Evolutionary conservation across 2,888 invertebrate genomes (phyloP).

Genomic region (Amblyjoppa proteus): DNA sequence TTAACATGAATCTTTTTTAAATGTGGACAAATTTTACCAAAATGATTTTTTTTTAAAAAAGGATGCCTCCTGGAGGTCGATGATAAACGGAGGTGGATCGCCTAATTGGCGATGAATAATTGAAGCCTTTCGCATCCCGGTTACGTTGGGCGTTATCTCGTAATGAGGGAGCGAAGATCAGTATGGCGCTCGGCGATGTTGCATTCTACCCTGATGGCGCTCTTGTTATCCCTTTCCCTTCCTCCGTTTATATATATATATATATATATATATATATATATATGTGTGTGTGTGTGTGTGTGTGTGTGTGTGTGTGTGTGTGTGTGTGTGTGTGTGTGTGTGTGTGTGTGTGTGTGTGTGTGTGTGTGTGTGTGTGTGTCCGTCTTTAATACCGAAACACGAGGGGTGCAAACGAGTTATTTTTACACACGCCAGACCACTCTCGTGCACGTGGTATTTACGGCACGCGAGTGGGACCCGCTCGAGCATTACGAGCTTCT

Average conservation of each 20-base stretch:
- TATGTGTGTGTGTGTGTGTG: too few relatives aligned
- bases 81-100: background rate
- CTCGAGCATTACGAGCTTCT: conserved; percentile 12
- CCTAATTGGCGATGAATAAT: conserved; percentile 1
- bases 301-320: too few relatives aligned
- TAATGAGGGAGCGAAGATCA: conserved; percentile 12
- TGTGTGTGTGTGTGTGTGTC: too few relatives aligned
- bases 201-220: background rate
- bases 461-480: conserved; percentile 40
- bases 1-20: background rate
- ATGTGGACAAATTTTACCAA: too few relatives aligned
- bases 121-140: background rate
- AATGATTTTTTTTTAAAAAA: background rate
- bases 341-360: too few relatives aligned
- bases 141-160: conserved; percentile 10
- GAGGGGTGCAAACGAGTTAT: conserved; percentile 45
- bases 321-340: too few relatives aligned
- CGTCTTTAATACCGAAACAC: conserved; percentile 1
- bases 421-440: conserved; percentile 42
- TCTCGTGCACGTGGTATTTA: conserved; percentile 62
- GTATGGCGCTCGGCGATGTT: background rate
- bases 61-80: conserved; percentile 2
- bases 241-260: background rate
- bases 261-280: background rate
- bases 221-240: conserved; percentile 13